phyloP scores from a whole-genome alignment of 2,888 invertebrate genomes.

The Digitonthophagus gazella region DNA sequence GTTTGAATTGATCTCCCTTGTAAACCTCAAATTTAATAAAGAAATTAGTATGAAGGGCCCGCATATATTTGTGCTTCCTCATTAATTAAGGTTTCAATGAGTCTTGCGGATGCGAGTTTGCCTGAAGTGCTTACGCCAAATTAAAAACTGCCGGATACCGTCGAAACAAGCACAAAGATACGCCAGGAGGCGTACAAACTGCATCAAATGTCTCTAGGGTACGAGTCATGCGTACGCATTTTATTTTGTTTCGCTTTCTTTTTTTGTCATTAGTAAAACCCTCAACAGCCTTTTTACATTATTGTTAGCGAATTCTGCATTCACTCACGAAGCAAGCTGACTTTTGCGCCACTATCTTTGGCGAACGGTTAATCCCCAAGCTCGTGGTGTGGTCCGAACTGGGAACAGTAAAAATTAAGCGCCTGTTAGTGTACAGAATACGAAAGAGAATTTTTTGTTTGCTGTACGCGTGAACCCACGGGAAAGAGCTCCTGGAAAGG shows the following conservation, averaged over 20 bases:
- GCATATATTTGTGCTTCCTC: not conserved
- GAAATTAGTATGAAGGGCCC: not conserved
- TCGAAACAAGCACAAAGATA: not conserved
- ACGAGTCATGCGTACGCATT: not conserved
- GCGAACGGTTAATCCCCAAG: constrained; percentile 3
- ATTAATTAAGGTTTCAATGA: not conserved
- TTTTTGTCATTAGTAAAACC: not conserved
- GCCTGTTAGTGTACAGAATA: not conserved
- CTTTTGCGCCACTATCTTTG: constrained; percentile 33
- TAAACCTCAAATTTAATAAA: not conserved
- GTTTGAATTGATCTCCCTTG: too few relatives aligned
- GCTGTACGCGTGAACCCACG: not conserved
- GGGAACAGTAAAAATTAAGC: constrained; percentile 13
- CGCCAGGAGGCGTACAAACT: not conserved
- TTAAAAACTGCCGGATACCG: not conserved
- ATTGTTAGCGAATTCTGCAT: constrained; percentile 32
- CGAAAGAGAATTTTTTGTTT: not conserved
- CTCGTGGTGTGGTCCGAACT: constrained; percentile 3
- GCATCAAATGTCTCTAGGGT: not conserved
- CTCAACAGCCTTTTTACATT: constrained; percentile 15
- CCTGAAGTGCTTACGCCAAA: not conserved
- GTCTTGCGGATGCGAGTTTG: not conserved
- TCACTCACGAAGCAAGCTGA: constrained; percentile 29
- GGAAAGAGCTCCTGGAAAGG: not conserved
- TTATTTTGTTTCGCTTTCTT: not conserved